Percentiles rank a stretch among this genome's conserved stretches.
phyloP scores from a whole-genome alignment of 2,113 vertebrate genomes.

The Oncorhynchus keta region DNA sequence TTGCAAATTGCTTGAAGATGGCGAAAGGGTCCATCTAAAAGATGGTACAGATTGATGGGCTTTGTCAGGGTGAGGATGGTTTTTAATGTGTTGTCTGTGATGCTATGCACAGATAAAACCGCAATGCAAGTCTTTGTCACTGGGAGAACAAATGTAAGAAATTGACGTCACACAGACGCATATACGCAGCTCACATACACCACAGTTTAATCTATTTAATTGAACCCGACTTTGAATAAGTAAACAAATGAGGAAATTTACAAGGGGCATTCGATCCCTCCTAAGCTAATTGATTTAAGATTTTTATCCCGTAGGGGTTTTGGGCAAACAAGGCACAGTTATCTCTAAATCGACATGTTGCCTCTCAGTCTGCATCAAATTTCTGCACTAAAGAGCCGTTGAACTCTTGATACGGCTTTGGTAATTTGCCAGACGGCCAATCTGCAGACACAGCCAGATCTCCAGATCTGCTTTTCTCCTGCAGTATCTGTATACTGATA shows the following conservation, averaged over 20 bases:
- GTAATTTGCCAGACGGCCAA: constrained; percentile 63
- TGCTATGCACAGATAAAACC: background rate
- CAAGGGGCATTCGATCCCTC: constrained; percentile 71
- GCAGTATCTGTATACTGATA: constrained; percentile 42
- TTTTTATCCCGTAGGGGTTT: constrained; percentile 70
- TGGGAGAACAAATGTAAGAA: background rate
- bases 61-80: background rate
- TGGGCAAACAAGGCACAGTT: constrained; percentile 73
- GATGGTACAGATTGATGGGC: background rate
- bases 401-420: constrained; percentile 71
- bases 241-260: constrained; percentile 78
- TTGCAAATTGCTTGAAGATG: background rate
- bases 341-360: constrained; percentile 74
- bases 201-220: constrained; percentile 72
- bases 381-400: constrained; percentile 70
- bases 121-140: background rate
- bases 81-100: background rate
- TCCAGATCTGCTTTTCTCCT: constrained; percentile 50
- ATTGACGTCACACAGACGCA: constrained; percentile 9
- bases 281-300: constrained; percentile 75
- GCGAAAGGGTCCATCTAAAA: background rate
- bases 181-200: constrained; percentile 4
- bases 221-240: constrained; percentile 76
- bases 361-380: constrained; percentile 70
- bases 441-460: constrained; percentile 62